A percentile compares a stretch with the other conserved stretches of the same genome.
phyloP scores from a whole-genome alignment of 2,113 vertebrate genomes.

The Istiophorus platypterus region DNA sequence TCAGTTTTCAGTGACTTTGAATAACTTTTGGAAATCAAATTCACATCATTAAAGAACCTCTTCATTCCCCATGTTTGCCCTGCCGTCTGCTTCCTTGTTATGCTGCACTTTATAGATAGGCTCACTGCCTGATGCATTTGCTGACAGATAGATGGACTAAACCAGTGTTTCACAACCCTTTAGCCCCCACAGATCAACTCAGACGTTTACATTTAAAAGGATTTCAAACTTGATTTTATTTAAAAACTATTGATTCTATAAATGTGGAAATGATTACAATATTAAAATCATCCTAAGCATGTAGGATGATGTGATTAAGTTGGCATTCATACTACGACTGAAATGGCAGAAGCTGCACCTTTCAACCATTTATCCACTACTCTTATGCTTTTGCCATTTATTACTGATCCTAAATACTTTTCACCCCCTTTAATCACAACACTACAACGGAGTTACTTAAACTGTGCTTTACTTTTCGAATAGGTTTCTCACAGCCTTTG shows the following conservation, averaged over 20 bases:
- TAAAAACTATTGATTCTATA: not conserved
- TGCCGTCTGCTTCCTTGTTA: not conserved
- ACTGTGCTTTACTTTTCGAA: not conserved
- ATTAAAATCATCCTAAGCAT: too few relatives aligned
- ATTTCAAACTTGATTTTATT: not conserved
- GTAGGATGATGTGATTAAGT: too few relatives aligned
- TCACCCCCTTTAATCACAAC: too few relatives aligned
- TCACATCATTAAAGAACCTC: not conserved
- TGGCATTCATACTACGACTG: too few relatives aligned
- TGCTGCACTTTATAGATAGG: not conserved
- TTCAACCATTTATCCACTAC: not conserved
- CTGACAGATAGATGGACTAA: not conserved
- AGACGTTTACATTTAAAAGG: too few relatives aligned
- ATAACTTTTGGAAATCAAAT: constrained; percentile 12
- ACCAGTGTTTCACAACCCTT: not conserved
- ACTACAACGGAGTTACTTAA: not conserved
- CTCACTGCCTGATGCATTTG: not conserved
- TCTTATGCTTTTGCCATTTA: not conserved
- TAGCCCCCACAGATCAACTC: not conserved
- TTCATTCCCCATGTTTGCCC: not conserved
- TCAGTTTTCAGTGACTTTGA: constrained; percentile 3
- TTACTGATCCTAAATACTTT: too few relatives aligned
- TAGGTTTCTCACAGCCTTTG: not conserved
- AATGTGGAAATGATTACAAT: not conserved
- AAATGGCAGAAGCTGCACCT: not conserved